Conservation (phyloP, 2,888 invertebrate species). For the Pseudanteris insignis region DNA sequence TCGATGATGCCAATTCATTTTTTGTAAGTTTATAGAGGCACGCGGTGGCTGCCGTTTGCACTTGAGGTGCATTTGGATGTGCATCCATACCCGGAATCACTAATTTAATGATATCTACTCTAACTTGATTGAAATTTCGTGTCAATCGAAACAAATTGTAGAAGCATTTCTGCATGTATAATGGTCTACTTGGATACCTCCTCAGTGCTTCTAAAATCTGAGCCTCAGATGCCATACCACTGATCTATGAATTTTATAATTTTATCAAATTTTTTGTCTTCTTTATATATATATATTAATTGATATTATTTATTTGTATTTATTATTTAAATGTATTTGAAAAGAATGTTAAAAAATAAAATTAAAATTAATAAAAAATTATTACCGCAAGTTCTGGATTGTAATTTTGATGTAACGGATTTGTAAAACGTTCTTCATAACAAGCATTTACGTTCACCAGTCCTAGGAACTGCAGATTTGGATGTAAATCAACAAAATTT, state of each 20-base stretch:
- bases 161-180: constrained; percentile 75
- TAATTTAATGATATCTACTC: constrained; percentile 74
- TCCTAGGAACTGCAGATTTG: constrained; percentile 69
- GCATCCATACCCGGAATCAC: constrained; percentile 68
- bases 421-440: constrained; percentile 68
- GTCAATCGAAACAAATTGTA: constrained; percentile 72
- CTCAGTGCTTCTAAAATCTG: constrained; percentile 72
- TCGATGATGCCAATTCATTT: constrained; percentile 72
- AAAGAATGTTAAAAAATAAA: too few species aligned
- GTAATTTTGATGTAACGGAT: constrained; percentile 65
- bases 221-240: constrained; percentile 70
- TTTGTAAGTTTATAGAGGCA: constrained; percentile 79
- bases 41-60: constrained; percentile 80
- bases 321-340: too few species aligned
- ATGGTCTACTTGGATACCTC: constrained; percentile 70
- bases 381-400: constrained; percentile 65
- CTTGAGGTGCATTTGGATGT: constrained; percentile 70
- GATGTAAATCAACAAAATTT: constrained; percentile 67
- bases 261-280: too few species aligned
- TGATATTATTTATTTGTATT: too few species aligned
- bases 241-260: too few species aligned
- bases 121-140: constrained; percentile 67
- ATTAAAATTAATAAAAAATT: constrained; percentile 3
- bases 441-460: constrained; percentile 70
- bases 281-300: too few species aligned